phyloP scores from a whole-genome alignment of 2,797 vertebrate species.

The Sebastes iracundus region DNA sequence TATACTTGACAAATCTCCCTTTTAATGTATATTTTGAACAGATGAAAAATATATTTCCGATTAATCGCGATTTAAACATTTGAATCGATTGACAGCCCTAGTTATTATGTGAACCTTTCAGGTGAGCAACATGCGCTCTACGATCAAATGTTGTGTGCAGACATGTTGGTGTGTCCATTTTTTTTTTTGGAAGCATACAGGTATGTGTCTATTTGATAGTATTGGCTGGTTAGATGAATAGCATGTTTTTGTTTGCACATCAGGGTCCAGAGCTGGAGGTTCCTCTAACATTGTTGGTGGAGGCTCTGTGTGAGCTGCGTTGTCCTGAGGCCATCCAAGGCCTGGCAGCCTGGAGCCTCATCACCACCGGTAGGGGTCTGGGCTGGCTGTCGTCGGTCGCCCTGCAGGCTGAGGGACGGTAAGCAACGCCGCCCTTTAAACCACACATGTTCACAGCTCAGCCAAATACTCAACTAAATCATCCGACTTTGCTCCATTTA shows the following conservation, averaged over 20 bases:
- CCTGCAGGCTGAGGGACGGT: slow-evolving; percentile 96
- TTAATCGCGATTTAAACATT: no score
- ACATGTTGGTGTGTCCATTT: neutral
- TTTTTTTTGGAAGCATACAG: neutral
- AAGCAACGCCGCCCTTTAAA: slow-evolving; percentile 5
- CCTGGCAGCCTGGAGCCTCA: slow-evolving; percentile 91
- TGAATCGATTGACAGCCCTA: neutral
- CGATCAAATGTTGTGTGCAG: neutral
- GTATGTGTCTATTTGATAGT: neutral
- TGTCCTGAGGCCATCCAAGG: slow-evolving; percentile 98
- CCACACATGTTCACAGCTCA: neutral
- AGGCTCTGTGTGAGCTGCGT: slow-evolving; percentile 94
- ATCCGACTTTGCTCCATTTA: neutral
- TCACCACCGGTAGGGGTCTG: slow-evolving; percentile 88
- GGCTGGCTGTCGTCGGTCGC: slow-evolving; percentile 94
- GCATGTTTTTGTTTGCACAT: neutral
- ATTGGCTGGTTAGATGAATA: neutral
- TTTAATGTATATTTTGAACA: no score
- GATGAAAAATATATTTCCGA: fast-evolving
- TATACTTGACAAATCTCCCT: no score
- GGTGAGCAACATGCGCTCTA: neutral
- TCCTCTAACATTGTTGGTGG: slow-evolving; percentile 93
- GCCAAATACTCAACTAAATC: neutral
- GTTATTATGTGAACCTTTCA: neutral
- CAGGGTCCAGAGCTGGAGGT: slow-evolving; percentile 95